Evolutionary conservation across 2,888 invertebrate genomes (phyloP).

Genomic region (Esperia sulphurella): DNA sequence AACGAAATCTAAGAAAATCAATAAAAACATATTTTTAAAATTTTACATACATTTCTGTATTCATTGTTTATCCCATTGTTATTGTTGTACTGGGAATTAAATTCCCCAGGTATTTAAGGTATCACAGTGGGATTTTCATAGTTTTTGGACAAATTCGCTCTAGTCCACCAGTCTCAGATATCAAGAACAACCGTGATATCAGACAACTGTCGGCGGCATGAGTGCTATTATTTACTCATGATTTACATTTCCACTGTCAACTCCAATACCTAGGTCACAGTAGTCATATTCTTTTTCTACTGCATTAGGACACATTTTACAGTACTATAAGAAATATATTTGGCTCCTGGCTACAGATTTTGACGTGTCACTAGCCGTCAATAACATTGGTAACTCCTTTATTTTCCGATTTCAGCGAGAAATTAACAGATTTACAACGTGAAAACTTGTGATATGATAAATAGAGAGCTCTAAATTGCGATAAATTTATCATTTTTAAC

Average conservation of each 20-base stretch:
- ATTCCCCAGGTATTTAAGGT: no score
- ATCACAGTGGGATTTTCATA: slow-evolving; percentile 10
- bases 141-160: slow-evolving; percentile 57
- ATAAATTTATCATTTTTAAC: background rate
- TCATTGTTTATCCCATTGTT: no score
- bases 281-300: background rate
- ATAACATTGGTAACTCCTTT: no score
- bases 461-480: background rate
- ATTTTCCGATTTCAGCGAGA: no score
- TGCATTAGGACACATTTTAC: background rate
- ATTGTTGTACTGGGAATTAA: no score
- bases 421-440: no score
- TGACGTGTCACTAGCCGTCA: no score
- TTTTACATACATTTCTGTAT: no score
- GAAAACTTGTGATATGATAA: background rate
- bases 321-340: no score
- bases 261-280: slow-evolving; percentile 20
- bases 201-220: slow-evolving; percentile 50
- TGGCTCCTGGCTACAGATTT: no score
- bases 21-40: no score
- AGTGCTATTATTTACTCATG: slow-evolving; percentile 52
- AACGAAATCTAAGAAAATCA: no score
- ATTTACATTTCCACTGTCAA: slow-evolving; percentile 54
- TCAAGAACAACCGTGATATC: slow-evolving; percentile 56
- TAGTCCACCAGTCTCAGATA: slow-evolving; percentile 51